A percentile compares a stretch with the other conserved stretches of the same genome.
Conservation (phyloP, 1,140 invertebrate genomes). For the Lordiphosa clarofinis region DNA sequence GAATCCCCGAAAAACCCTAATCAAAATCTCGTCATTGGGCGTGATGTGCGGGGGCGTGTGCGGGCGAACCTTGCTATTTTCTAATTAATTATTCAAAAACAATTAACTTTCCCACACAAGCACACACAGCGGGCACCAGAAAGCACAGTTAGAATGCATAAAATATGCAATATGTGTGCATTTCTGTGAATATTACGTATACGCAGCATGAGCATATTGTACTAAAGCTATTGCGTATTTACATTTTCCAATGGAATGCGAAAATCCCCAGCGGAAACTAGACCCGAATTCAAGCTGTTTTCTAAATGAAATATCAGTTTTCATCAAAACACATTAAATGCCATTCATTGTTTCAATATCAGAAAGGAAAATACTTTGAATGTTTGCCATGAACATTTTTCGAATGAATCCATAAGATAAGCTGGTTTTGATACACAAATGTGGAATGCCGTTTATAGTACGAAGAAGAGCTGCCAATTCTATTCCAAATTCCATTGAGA, state of each 20-base stretch:
- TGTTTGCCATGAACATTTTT: too few species aligned
- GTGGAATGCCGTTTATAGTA: too few species aligned
- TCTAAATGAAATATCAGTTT: too few species aligned
- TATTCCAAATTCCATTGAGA: too few species aligned
- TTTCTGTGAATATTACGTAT: slow-evolving; percentile 33
- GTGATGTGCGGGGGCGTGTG: slow-evolving; percentile 29
- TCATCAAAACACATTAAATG: neutral
- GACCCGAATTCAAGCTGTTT: too few species aligned
- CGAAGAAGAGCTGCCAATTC: too few species aligned
- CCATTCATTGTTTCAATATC: too few species aligned
- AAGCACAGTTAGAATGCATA: slow-evolving; percentile 65
- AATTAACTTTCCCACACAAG: slow-evolving; percentile 53
- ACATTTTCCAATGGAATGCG: too few species aligned
- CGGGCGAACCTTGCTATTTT: slow-evolving; percentile 7
- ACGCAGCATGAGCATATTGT: slow-evolving; percentile 26
- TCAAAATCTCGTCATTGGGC: slow-evolving; percentile 63
- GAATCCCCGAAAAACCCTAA: slow-evolving; percentile 30
- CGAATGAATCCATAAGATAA: too few species aligned
- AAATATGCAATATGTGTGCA: slow-evolving; percentile 30
- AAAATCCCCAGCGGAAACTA: too few species aligned
- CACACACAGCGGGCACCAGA: slow-evolving; percentile 28
- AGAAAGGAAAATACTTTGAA: neutral
- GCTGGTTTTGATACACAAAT: too few species aligned
- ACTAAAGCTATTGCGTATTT: neutral
- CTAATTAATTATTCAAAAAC: slow-evolving; percentile 73